Conservation (phyloP, 23 tunicate genomes). For the Trididemnum clinides region DNA sequence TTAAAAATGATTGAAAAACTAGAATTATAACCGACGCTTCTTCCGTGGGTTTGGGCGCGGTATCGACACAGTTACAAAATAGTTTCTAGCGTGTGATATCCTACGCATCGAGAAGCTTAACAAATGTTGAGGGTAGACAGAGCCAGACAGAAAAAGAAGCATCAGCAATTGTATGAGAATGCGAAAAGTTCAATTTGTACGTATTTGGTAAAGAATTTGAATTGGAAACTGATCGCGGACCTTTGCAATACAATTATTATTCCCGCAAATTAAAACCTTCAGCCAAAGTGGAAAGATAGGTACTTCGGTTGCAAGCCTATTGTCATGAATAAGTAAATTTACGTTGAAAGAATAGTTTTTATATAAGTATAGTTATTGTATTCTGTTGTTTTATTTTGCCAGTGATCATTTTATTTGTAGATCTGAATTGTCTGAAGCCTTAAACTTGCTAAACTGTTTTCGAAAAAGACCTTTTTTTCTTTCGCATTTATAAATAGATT, state of each 20-base stretch:
- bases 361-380: too few species aligned
- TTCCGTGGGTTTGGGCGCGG: conserved; percentile 4
- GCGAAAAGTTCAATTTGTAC: conserved; percentile 19
- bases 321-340: too few species aligned
- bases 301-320: conserved; percentile 18
- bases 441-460: too few species aligned
- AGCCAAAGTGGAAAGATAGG: conserved; percentile 37
- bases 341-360: too few species aligned
- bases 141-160: conserved; percentile 31
- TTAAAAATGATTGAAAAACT: conserved; percentile 3
- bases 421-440: too few species aligned
- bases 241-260: neutral
- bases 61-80: conserved; percentile 1
- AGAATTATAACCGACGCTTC: conserved; percentile 20
- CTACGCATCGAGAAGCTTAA: conserved; percentile 4
- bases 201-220: conserved; percentile 34
- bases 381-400: too few species aligned
- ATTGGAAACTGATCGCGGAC: conserved; percentile 22
- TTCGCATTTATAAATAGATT: too few species aligned
- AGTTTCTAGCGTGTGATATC: conserved; percentile 1
- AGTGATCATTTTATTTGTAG: too few species aligned
- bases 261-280: conserved; percentile 21
- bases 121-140: neutral
- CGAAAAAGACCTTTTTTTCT: too few species aligned
- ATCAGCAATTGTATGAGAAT: conserved; percentile 26